Conservation (phyloP, 2,888 invertebrate species). For the Copidosoma aretas region DNA sequence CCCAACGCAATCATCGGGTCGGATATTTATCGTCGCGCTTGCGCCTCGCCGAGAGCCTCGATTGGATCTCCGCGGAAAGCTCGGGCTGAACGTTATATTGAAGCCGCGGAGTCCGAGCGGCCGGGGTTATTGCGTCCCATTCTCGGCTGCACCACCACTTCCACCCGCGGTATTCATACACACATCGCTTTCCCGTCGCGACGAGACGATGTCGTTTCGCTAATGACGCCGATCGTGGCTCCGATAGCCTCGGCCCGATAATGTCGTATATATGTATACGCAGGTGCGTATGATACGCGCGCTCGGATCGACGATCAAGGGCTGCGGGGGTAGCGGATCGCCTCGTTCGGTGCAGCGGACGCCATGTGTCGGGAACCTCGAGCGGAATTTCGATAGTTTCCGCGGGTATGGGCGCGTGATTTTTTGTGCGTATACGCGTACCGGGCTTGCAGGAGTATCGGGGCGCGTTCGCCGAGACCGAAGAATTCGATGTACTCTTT, state of each 20-base stretch:
- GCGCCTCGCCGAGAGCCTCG: conserved; percentile 7
- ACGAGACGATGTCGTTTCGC: conserved; percentile 1
- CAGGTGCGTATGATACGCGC: no score
- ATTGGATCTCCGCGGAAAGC: neutral
- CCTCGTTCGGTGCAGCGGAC: neutral
- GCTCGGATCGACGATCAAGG: conserved; percentile 16
- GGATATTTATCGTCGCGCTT: conserved; percentile 32
- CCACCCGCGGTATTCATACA: conserved; percentile 12
- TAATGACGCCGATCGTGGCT: neutral
- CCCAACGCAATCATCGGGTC: neutral
- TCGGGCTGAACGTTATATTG: neutral
- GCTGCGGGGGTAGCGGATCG: neutral
- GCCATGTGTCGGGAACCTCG: no score
- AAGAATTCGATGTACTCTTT: no score
- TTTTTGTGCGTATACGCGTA: no score
- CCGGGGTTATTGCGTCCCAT: neutral
- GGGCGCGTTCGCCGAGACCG: no score
- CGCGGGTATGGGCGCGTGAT: neutral
- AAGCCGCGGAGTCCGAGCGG: neutral
- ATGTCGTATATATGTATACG: neutral
- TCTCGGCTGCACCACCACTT: neutral
- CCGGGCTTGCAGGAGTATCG: no score
- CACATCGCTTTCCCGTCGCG: conserved; percentile 24
- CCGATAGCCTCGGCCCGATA: conserved; percentile 8
- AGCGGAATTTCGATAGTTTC: neutral